phyloP scores from a whole-genome alignment of 2,888 invertebrate species.

The Leptinotarsa peninsularis region DNA sequence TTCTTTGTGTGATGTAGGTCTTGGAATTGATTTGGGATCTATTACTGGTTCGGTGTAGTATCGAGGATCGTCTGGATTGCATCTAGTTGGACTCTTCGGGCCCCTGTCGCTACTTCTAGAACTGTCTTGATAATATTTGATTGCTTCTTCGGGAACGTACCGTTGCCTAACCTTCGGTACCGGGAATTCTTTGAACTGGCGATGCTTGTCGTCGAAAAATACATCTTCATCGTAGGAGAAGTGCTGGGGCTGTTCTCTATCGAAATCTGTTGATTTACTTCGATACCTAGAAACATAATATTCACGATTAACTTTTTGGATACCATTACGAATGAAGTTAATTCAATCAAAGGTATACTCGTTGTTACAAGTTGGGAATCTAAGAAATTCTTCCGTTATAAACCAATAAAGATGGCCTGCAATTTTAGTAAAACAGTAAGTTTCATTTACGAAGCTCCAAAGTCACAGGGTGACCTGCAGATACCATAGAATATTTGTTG shows the following conservation, averaged over 20 bases:
- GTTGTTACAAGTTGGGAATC: no score
- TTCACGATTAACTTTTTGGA: background rate
- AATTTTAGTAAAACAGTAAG: no score
- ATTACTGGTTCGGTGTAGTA: constrained; percentile 53
- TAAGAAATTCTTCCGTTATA: no score
- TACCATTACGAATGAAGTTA: no score
- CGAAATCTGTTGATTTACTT: constrained; percentile 49
- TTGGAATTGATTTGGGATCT: constrained; percentile 36
- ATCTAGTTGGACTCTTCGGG: constrained; percentile 37
- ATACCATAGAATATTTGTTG: no score
- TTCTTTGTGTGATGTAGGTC: constrained; percentile 35
- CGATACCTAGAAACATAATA: constrained; percentile 43
- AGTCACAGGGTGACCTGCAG: no score
- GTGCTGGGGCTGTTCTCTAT: constrained; percentile 44
- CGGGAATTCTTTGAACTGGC: constrained; percentile 53
- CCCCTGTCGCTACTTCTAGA: constrained; percentile 39
- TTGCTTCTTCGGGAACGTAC: constrained; percentile 49
- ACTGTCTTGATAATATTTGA: constrained; percentile 48
- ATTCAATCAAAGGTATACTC: no score
- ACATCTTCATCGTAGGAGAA: constrained; percentile 53
- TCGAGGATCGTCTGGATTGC: constrained; percentile 36
- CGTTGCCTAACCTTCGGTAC: constrained; percentile 58
- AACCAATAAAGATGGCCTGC: no score
- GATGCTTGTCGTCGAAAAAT: constrained; percentile 50
- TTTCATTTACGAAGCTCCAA: no score